Percentiles rank a stretch among this genome's conserved stretches.
These are phyloP conservation scores for Holacanthus passer DNA, from an alignment of 2,113 vertebrate species.

Conservation along the genomic window DNA sequence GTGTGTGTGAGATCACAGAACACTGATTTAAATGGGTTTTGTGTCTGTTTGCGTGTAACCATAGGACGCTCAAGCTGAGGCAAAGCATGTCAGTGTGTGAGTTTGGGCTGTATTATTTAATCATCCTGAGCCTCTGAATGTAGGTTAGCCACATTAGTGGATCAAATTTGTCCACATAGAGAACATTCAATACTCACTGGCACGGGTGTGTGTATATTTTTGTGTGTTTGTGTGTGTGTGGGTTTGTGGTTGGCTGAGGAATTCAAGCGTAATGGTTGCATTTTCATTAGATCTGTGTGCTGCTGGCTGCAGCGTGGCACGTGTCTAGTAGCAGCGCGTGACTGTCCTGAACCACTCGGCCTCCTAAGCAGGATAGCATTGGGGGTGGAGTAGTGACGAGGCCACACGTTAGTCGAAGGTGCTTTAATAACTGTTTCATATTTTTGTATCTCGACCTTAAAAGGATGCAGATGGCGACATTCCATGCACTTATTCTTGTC, in stretches of 20 bases:
- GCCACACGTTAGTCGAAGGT: background rate
- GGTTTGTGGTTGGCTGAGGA: conserved; percentile 28
- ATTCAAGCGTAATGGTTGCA: conserved; percentile 52
- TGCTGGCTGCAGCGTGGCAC: conserved; percentile 24
- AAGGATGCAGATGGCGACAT: too few relatives aligned
- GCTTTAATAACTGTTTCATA: background rate
- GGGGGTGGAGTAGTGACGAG: background rate
- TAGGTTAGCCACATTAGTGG: conserved; percentile 59
- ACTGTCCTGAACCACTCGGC: conserved; percentile 17
- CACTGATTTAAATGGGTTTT: conserved; percentile 2
- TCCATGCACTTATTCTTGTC: too few relatives aligned
- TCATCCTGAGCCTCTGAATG: conserved; percentile 52
- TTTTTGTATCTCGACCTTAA: background rate
- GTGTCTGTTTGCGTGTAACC: conserved; percentile 17
- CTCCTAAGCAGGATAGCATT: background rate
- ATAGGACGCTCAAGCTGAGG: background rate
- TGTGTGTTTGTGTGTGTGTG: conserved; percentile 17
- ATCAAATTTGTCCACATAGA: conserved; percentile 51
- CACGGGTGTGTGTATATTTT: background rate
- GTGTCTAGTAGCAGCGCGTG: conserved; percentile 31
- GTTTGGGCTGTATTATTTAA: conserved; percentile 42
- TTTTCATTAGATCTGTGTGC: conserved; percentile 50
- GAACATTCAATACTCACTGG: conserved; percentile 53
- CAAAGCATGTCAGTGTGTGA: conserved; percentile 35
- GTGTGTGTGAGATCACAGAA: conserved; percentile 5